phyloP scores from a whole-genome alignment of 2,888 invertebrate genomes.

The Steromphala cineraria region DNA sequence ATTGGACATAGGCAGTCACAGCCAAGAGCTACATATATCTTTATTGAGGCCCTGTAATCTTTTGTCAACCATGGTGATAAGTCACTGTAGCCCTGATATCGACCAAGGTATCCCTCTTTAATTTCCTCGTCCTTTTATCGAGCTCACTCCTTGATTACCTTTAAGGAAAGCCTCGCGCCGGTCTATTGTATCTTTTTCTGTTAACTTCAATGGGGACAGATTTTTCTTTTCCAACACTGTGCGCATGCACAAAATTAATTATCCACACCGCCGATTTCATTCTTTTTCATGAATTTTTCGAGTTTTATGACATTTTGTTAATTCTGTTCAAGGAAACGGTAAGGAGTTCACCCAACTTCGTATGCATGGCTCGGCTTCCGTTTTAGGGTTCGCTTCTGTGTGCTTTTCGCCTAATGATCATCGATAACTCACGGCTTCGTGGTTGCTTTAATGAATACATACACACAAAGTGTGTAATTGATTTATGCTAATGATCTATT shows the following conservation, averaged over 20 bases:
- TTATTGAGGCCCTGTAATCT: conserved; percentile 2
- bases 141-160: background rate
- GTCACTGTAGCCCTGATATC: background rate
- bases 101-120: background rate
- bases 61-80: background rate
- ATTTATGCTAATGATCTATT: background rate
- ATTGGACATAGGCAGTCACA: background rate
- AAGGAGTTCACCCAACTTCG: background rate
- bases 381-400: background rate
- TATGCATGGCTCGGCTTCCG: background rate
- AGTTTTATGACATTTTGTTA: conserved; percentile 8
- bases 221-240: background rate
- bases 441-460: background rate
- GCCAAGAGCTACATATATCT: background rate
- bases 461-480: conserved; percentile 2
- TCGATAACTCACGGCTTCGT: background rate
- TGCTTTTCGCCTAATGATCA: background rate
- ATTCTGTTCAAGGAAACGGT: conserved; percentile 10
- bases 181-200: background rate
- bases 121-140: background rate
- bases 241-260: conserved; percentile 10
- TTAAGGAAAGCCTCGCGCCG: background rate
- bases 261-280: conserved; percentile 6
- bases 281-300: conserved; percentile 4
- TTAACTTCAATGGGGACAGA: background rate